Percentiles rank a stretch among this genome's conserved stretches.
These are phyloP conservation scores for Trichonephila clavipes DNA, from an alignment of 1,140 invertebrate genomes.

Conservation along the genomic window DNA sequence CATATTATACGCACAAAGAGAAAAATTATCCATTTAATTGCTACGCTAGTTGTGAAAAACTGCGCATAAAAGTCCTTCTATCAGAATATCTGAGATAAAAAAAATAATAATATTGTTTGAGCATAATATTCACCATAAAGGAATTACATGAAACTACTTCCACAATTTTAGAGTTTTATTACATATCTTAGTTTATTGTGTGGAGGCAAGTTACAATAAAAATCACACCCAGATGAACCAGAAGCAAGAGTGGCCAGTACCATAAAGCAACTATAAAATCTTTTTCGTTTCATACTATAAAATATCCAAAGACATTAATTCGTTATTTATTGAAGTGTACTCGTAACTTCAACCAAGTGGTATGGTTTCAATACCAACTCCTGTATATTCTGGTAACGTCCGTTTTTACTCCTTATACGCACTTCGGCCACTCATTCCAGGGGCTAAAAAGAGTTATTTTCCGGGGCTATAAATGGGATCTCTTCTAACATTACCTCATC, in stretches of 20 bases:
- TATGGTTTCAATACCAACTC: conserved; percentile 34
- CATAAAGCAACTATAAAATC: conserved; percentile 54
- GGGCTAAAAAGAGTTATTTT: conserved; percentile 59
- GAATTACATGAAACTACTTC: neutral
- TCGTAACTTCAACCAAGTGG: conserved; percentile 23
- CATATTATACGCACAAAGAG: neutral
- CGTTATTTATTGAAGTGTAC: conserved; percentile 62
- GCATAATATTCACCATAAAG: neutral
- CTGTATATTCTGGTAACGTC: conserved; percentile 20
- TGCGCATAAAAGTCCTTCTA: neutral
- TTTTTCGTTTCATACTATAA: conserved; percentile 65
- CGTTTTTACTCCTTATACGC: conserved; percentile 29
- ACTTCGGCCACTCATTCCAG: conserved; percentile 25
- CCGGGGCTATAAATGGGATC: conserved; percentile 27
- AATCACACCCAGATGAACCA: neutral
- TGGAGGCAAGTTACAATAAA: conserved; percentile 24
- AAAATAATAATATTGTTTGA: neutral
- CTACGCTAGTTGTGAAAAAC: neutral
- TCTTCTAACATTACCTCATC: conserved; percentile 44
- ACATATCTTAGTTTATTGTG: conserved; percentile 25
- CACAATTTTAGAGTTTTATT: conserved; percentile 35
- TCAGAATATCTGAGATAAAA: neutral
- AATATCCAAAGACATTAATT: conserved; percentile 65
- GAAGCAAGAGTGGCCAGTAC: neutral
- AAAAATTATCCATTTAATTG: neutral